Evolutionary conservation across 1,140 invertebrate genomes (phyloP), one percentile per base, ranked within the genome.

Genomic region (Drosophila sucinea): DNA sequence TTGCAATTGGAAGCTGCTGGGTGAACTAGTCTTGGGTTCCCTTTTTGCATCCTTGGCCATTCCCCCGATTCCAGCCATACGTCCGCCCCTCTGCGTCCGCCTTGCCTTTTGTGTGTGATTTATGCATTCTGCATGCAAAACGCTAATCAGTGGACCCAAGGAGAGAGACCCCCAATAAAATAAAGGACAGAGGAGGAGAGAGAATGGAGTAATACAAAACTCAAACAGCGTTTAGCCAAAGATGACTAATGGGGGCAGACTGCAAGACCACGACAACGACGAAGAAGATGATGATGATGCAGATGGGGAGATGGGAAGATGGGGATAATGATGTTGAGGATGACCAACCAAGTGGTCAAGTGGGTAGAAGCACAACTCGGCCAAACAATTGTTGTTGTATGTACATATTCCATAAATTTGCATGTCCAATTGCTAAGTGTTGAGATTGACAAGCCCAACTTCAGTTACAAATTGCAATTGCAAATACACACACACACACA

Each of bases 121-220:
- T 89, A 89, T 89, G 84, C 81, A 75, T 81, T 84, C 78, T 69
- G 80, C 85, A 89, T 89, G 84, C 80, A 89, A 89, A 89, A 89
- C 84, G 81, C 84, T 89, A 89, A 89, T 89, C 84, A 89, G 84
- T 75, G 70, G 68, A 60, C 62, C 70, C 70, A 35, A 58, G 56
- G 32, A 58, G 56, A 60, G 63, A 73, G 70, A 58, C 44, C 30
- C 25, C 70, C 76, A 77, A 77, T 73, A 79, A 83, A 86, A 82
- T 68, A 57, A 64, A 63, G 35, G 55, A 65, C 68, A 57, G 54
- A 47, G 44, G 47, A 51, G 41, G 35, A 10, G 11, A 8, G 33
- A 35, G 35, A 10, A 51, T 62, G 60, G 40, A 64, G 72, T 76
- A 76, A 89, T 79, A 64, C 77, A 68, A 89, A 84, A 77, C 75